Conservation (phyloP, 37 sponge, comb jelly and placozoan genomes). For the Aplysina aerophoba region DNA sequence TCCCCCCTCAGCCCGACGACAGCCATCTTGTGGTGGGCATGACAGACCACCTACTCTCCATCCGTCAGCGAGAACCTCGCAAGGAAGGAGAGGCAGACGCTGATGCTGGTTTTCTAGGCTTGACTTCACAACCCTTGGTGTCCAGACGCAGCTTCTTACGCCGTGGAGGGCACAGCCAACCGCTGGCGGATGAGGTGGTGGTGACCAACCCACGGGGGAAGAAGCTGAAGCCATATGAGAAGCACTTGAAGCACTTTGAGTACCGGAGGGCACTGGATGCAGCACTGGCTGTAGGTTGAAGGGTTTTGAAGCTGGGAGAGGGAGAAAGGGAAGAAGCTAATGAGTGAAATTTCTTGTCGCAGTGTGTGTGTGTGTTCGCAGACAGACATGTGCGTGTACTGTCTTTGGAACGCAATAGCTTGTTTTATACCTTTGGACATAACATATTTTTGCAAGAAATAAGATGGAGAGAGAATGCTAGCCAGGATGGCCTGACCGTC, state of each 20-base stretch:
- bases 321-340: background rate
- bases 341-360: too few relatives aligned
- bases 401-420: too few relatives aligned
- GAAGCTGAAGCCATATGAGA: constrained; percentile 67
- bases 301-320: background rate
- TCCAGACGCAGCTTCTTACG: constrained; percentile 68
- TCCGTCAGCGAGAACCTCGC: constrained; percentile 47
- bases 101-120: background rate
- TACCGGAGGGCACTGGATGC: constrained; percentile 89
- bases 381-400: too few relatives aligned
- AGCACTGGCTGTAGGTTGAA: constrained; percentile 61
- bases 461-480: too few relatives aligned
- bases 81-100: background rate
- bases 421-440: too few relatives aligned
- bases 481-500: too few relatives aligned
- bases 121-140: constrained; percentile 27
- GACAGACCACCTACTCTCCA: constrained; percentile 80
- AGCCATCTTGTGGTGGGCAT: constrained; percentile 93
- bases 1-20: constrained; percentile 74
- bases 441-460: too few relatives aligned
- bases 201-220: constrained; percentile 49
- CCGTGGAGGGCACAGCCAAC: constrained; percentile 66
- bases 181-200: constrained; percentile 65
- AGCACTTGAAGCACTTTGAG: constrained; percentile 77
- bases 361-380: too few relatives aligned